These are phyloP conservation scores for Larimichthys crocea DNA, from an alignment of 2,113 vertebrate species.

Conservation along the genomic window DNA sequence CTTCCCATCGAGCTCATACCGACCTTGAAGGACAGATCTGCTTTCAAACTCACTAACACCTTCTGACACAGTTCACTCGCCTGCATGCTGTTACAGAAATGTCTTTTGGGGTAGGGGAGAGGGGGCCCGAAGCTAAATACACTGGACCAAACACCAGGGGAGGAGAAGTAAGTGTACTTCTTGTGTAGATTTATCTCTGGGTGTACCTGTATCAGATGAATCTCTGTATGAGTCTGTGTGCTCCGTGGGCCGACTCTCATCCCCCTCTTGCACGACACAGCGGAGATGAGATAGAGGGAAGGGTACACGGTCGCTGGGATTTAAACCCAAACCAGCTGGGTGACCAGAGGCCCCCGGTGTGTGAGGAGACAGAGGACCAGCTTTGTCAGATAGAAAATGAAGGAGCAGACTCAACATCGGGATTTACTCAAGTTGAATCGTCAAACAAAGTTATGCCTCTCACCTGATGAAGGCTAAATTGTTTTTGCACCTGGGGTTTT, in stretches of 20 bases:
- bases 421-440: constrained; percentile 64
- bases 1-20: constrained; percentile 59
- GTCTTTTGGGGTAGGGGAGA: constrained; percentile 63
- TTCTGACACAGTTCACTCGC: constrained; percentile 79
- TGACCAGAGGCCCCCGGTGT: constrained; percentile 62
- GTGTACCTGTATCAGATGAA: constrained; percentile 69
- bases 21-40: constrained; percentile 81
- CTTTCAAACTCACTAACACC: constrained; percentile 83
- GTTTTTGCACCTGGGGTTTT: constrained; percentile 47
- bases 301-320: constrained; percentile 41
- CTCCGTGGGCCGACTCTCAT: constrained; percentile 50
- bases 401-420: constrained; percentile 65
- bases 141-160: constrained; percentile 61
- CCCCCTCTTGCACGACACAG: constrained; percentile 53
- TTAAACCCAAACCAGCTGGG: constrained; percentile 80
- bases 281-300: constrained; percentile 58
- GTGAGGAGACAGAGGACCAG: constrained; percentile 59
- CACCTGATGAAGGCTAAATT: constrained; percentile 47
- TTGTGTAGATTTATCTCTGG: constrained; percentile 62
- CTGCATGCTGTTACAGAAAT: constrained; percentile 81
- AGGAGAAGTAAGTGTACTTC: constrained; percentile 59
- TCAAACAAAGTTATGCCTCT: constrained; percentile 27
- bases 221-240: constrained; percentile 49
- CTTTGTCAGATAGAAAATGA: constrained; percentile 72
- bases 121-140: constrained; percentile 70